These are phyloP conservation scores for Piezodorus guildinii DNA, from an alignment of 1,140 invertebrate species.

Conservation along the genomic window DNA sequence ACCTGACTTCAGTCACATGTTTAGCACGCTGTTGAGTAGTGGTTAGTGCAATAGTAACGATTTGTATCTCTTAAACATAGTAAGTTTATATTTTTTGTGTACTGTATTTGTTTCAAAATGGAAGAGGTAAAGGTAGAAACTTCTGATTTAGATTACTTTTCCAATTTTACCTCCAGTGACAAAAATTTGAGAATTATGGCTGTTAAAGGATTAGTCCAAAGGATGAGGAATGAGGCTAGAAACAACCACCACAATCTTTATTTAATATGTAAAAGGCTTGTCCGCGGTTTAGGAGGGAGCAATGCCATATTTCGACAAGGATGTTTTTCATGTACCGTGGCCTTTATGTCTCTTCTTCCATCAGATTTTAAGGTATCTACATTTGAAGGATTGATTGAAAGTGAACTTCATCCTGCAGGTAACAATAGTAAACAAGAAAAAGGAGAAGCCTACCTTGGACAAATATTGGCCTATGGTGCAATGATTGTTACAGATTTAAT, in stretches of 20 bases:
- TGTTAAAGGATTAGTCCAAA: neutral
- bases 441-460: conserved; percentile 6
- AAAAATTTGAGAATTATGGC: neutral
- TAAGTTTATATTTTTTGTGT: too few species aligned
- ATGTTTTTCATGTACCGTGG: neutral
- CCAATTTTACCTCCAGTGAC: neutral
- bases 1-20: too few species aligned
- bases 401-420: neutral
- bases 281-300: neutral
- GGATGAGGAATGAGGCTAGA: neutral
- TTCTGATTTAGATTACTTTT: conserved; percentile 8
- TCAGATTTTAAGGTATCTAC: neutral
- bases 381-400: neutral
- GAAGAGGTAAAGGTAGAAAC: neutral
- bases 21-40: too few species aligned
- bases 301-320: neutral
- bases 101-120: too few species aligned
- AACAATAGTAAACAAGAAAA: neutral
- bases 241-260: neutral
- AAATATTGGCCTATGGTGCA: conserved; percentile 5
- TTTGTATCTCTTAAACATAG: too few species aligned
- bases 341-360: neutral
- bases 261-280: conserved; percentile 1
- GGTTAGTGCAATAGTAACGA: too few species aligned
- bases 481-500: conserved; percentile 1